phyloP scores from a whole-genome alignment of 2,113 vertebrate genomes.

The Gracilinanus agilis region DNA sequence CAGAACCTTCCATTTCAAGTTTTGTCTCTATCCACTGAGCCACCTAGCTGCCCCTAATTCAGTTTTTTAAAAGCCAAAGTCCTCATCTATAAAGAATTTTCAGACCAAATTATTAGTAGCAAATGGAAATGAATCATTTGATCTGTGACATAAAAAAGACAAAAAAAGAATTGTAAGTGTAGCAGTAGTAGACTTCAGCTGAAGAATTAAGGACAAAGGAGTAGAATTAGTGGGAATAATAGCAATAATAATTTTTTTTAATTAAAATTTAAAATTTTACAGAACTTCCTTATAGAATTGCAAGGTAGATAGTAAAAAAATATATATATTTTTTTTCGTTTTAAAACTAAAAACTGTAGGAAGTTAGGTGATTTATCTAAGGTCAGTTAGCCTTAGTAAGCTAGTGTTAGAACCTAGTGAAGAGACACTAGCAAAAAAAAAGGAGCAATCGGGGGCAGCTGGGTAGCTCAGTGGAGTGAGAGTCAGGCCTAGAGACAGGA shows the following conservation, averaged over 20 bases:
- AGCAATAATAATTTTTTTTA: neutral
- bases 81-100: slow-evolving; percentile 18
- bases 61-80: slow-evolving; percentile 38
- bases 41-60: neutral
- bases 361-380: neutral
- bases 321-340: too few species aligned
- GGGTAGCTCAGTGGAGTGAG: too few species aligned
- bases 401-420: neutral
- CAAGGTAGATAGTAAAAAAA: neutral
- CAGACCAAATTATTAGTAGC: slow-evolving; percentile 29
- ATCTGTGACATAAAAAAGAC: neutral
- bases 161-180: neutral
- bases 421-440: neutral
- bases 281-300: neutral
- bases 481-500: too few species aligned
- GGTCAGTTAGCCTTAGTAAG: neutral
- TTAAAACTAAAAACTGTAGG: neutral
- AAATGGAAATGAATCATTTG: neutral
- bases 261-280: neutral
- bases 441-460: too few species aligned
- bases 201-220: neutral
- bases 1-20: too few species aligned
- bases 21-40: too few species aligned
- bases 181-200: neutral
- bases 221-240: neutral